Conservation (phyloP, 2,888 invertebrate species). For the Bugulina stolonifera region DNA sequence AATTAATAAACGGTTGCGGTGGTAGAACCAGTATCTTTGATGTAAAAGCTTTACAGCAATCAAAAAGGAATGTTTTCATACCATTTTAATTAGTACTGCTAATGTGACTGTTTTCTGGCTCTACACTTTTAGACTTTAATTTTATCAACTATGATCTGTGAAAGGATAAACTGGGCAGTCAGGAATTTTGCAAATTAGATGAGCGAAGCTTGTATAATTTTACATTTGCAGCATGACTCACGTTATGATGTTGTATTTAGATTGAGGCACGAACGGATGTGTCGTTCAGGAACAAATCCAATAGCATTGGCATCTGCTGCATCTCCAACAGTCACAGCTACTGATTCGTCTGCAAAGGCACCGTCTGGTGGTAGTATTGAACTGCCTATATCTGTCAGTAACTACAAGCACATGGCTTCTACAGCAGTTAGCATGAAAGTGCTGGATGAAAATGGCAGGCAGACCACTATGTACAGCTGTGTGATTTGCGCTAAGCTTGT, state of each 20-base stretch:
- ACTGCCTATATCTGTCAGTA: conserved; percentile 17
- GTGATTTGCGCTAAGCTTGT: conserved; percentile 15
- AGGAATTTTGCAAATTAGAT: too few relatives aligned
- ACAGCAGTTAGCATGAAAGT: conserved; percentile 12
- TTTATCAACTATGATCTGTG: too few relatives aligned
- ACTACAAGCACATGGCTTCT: conserved; percentile 23
- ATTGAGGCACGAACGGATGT: neutral
- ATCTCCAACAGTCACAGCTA: neutral
- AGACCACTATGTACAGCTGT: conserved; percentile 22
- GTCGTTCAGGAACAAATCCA: neutral
- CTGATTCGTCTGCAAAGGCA: neutral
- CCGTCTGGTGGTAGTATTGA: neutral
- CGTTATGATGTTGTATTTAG: neutral
- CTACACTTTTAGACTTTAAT: too few relatives aligned
- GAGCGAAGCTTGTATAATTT: too few relatives aligned
- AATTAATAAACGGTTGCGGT: too few relatives aligned
- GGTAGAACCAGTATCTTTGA: too few relatives aligned
- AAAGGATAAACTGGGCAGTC: too few relatives aligned
- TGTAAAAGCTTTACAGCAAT: too few relatives aligned
- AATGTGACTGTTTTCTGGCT: too few relatives aligned
- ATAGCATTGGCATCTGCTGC: neutral
- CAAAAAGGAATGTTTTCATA: too few relatives aligned
- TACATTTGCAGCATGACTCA: too few relatives aligned
- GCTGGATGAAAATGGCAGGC: conserved; percentile 17
- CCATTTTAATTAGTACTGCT: too few relatives aligned